These are phyloP conservation scores for Microctonus aethiopoides DNA, from an alignment of 2,888 invertebrate species.

Conservation along the genomic window DNA sequence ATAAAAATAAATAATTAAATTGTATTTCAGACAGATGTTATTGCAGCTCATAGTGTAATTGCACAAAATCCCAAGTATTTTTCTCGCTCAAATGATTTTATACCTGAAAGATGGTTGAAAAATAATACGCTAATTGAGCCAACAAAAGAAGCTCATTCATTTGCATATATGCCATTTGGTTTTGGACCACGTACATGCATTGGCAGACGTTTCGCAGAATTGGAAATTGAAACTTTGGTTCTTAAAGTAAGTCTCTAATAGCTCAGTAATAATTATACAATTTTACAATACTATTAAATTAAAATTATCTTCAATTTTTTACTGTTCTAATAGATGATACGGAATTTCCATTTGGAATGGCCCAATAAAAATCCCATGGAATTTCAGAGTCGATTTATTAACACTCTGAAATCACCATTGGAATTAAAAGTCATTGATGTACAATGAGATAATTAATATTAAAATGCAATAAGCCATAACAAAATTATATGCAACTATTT, in stretches of 20 bases:
- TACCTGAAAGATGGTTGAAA: conserved; percentile 78
- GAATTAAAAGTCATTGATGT: conserved; percentile 69
- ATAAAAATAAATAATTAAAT: not conserved
- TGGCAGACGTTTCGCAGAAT: conserved; percentile 78
- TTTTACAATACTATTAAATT: conserved; percentile 6
- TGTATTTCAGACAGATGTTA: conserved; percentile 49
- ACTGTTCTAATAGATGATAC: conserved; percentile 73
- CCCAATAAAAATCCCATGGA: conserved; percentile 73
- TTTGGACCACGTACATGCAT: conserved; percentile 77
- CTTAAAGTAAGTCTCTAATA: conserved; percentile 56
- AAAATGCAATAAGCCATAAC: too few relatives aligned
- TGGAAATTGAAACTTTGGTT: conserved; percentile 73
- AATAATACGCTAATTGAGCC: conserved; percentile 63
- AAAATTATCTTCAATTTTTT: conserved; percentile 19
- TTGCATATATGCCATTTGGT: conserved; percentile 76
- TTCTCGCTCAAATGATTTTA: conserved; percentile 70
- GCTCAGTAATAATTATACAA: not conserved
- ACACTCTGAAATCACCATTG: conserved; percentile 78
- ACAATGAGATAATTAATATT: conserved; percentile 11
- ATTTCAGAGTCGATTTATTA: conserved; percentile 80
- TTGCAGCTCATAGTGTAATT: conserved; percentile 57
- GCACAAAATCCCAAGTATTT: conserved; percentile 68
- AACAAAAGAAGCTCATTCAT: conserved; percentile 71
- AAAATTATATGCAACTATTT: too few relatives aligned
- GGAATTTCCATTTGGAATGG: conserved; percentile 78